phyloP scores from a whole-genome alignment of 2,888 invertebrate species.

The Agelastica alni region DNA sequence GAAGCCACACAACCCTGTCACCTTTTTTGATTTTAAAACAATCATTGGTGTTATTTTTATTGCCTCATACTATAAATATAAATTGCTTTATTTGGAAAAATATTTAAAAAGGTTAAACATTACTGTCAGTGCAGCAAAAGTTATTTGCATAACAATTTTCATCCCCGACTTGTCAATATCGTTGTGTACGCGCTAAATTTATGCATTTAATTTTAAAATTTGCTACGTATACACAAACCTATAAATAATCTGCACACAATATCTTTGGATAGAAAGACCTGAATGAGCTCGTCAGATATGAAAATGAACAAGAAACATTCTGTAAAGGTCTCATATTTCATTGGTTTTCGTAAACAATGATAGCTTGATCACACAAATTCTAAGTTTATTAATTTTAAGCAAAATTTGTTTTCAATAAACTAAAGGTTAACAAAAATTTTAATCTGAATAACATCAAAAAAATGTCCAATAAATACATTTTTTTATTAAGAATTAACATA shows the following conservation, averaged over 20 bases:
- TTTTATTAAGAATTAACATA: too few relatives aligned
- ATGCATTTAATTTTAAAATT: conserved; percentile 24
- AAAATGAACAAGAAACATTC: conserved; percentile 32
- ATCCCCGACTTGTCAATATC: conserved; percentile 13
- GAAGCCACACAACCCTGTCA: too few relatives aligned
- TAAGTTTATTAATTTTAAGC: too few relatives aligned
- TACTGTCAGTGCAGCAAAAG: conserved; percentile 3
- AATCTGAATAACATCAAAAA: too few relatives aligned
- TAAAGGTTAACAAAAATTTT: too few relatives aligned
- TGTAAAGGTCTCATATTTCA: conserved; percentile 26
- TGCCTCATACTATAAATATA: too few relatives aligned
- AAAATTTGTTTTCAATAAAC: too few relatives aligned
- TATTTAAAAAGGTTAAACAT: too few relatives aligned
- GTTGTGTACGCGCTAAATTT: conserved; percentile 7
- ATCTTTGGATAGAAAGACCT: conserved; percentile 4
- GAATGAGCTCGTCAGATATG: conserved; percentile 16
- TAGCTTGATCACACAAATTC: conserved; percentile 20
- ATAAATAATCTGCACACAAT: conserved; percentile 22
- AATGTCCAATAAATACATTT: too few relatives aligned
- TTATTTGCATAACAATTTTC: conserved; percentile 23
- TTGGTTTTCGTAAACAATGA: conserved; percentile 22
- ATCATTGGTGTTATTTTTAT: too few relatives aligned
- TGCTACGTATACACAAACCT: conserved; percentile 15
- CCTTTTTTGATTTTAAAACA: too few relatives aligned
- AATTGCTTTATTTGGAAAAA: too few relatives aligned